A percentile compares a stretch with the other conserved stretches of the same genome.
Evolutionary conservation across 2,888 invertebrate species (phyloP).

Genomic region (Ptychoptera albimana): DNA sequence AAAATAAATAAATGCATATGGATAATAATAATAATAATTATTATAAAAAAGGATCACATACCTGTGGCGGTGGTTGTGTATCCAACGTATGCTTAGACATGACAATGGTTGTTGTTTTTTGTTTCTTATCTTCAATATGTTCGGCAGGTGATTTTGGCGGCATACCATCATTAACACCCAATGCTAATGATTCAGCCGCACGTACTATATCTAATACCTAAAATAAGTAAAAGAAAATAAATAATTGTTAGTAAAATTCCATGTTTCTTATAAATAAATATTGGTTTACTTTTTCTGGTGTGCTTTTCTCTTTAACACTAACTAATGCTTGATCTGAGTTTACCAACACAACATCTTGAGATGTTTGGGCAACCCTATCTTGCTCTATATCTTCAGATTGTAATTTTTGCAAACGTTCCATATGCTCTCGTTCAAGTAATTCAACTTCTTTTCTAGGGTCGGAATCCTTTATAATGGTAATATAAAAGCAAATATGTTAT

Average conservation of each 20-base stretch:
- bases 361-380: slow-evolving; percentile 15
- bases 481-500: no score
- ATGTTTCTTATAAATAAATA: neutral
- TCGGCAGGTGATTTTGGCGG: slow-evolving; percentile 62
- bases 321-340: slow-evolving; percentile 28
- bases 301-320: slow-evolving; percentile 56
- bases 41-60: slow-evolving; percentile 26
- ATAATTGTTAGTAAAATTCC: neutral
- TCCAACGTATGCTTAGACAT: slow-evolving; percentile 88
- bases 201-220: slow-evolving; percentile 80
- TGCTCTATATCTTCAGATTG: slow-evolving; percentile 5
- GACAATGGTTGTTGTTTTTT: slow-evolving; percentile 82
- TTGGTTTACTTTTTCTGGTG: slow-evolving; percentile 52
- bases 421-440: no score
- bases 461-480: no score
- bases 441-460: no score
- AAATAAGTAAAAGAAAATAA: slow-evolving; percentile 3
- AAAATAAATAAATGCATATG: neutral
- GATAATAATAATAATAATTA: neutral
- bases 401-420: no score
- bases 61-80: slow-evolving; percentile 29
- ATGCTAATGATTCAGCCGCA: slow-evolving; percentile 70
- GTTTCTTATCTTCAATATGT: slow-evolving; percentile 40
- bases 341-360: slow-evolving; percentile 19
- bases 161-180: slow-evolving; percentile 19